Evolutionary conservation across 2,797 vertebrate species (phyloP).

Genomic region (Threskiornis aethiopicus): DNA sequence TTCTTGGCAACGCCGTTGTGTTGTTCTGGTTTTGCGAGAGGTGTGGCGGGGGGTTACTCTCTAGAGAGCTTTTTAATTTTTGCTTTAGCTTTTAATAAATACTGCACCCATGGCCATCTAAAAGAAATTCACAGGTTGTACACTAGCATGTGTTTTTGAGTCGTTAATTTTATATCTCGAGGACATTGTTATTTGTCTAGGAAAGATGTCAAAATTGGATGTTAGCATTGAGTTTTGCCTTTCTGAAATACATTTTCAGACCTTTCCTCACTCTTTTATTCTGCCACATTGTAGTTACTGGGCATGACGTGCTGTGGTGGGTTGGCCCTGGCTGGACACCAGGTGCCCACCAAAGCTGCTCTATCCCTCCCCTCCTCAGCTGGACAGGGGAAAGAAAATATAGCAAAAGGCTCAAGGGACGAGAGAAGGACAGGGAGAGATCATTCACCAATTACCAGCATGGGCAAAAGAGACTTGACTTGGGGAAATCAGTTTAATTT

Average conservation of each 20-base stretch:
- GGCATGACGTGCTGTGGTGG: background rate
- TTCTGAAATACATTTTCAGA: background rate
- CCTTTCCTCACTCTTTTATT: background rate
- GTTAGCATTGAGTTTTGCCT: background rate
- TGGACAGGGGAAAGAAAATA: background rate
- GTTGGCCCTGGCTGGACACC: background rate
- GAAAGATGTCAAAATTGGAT: background rate
- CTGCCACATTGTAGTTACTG: background rate
- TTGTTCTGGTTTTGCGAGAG: background rate
- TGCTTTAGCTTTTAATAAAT: background rate
- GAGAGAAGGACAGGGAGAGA: background rate
- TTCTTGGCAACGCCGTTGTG: accelerated
- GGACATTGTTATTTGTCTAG: background rate
- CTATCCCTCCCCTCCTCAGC: background rate
- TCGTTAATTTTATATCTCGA: background rate
- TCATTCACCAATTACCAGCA: background rate
- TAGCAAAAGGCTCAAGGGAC: accelerated
- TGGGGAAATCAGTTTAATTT: background rate
- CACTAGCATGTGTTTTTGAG: background rate
- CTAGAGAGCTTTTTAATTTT: background rate
- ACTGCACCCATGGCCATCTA: background rate
- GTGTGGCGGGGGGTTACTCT: background rate
- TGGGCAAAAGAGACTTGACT: background rate
- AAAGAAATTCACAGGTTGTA: background rate
- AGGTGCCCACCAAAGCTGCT: background rate